Percentiles rank a stretch among this genome's conserved stretches.
These are phyloP conservation scores for Trisateles emortualis DNA, from an alignment of 2,888 invertebrate genomes.

Conservation along the genomic window DNA sequence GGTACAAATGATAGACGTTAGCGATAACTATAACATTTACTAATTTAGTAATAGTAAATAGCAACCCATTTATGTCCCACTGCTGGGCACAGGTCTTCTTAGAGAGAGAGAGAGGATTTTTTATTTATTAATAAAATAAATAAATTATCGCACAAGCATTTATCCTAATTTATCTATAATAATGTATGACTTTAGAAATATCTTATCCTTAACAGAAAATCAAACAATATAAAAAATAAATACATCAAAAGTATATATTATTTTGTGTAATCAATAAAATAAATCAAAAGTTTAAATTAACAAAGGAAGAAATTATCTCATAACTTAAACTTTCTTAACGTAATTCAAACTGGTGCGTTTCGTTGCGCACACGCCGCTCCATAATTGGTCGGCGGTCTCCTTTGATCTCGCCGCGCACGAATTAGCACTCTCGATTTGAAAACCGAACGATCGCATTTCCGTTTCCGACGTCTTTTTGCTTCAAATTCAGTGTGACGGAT, in stretches of 20 bases:
- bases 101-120: too few relatives aligned
- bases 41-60: too few relatives aligned
- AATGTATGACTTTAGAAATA: too few relatives aligned
- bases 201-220: too few relatives aligned
- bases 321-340: slow-evolving; percentile 31
- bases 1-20: slow-evolving; percentile 32
- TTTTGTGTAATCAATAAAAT: too few relatives aligned
- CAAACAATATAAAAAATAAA: background rate
- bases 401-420: slow-evolving; percentile 82
- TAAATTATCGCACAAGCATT: too few relatives aligned
- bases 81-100: too few relatives aligned
- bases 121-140: too few relatives aligned
- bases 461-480: slow-evolving; percentile 60
- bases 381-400: slow-evolving; percentile 68
- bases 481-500: slow-evolving; percentile 35
- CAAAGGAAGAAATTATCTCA: slow-evolving; percentile 7
- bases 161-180: too few relatives aligned
- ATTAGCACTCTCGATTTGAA: slow-evolving; percentile 70
- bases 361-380: slow-evolving; percentile 70
- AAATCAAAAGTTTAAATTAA: background rate
- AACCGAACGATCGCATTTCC: slow-evolving; percentile 66
- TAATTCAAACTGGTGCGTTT: slow-evolving; percentile 71
- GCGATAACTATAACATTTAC: slow-evolving; percentile 13
- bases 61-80: too few relatives aligned
- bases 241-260: too few relatives aligned